Conservation (phyloP, 1,140 invertebrate genomes). For the Hyposmocoma kahamanoa region DNA sequence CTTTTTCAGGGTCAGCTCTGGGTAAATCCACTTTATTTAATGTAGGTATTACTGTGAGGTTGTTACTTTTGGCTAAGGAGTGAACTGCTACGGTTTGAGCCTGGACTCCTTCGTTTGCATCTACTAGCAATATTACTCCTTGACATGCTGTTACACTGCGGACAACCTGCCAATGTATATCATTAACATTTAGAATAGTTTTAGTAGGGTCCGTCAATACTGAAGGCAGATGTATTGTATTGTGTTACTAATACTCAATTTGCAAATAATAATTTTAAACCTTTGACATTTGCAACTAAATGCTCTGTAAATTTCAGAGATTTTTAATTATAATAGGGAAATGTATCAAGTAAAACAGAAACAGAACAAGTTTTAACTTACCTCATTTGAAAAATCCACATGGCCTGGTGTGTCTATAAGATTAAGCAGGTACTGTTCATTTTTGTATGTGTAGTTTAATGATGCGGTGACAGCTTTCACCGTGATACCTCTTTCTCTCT, state of each 20-base stretch:
- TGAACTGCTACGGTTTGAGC: slow-evolving; percentile 99
- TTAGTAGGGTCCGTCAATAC: no score
- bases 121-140: slow-evolving; percentile 95
- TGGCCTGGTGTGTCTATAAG: slow-evolving; percentile 99
- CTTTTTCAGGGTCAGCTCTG: slow-evolving; percentile 88
- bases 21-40: slow-evolving; percentile 98
- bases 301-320: slow-evolving; percentile 8
- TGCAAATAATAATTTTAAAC: neutral
- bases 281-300: neutral
- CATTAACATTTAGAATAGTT: no score
- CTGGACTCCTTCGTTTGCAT: slow-evolving; percentile 97
- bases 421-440: slow-evolving; percentile 90
- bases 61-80: slow-evolving; percentile 89
- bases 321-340: no score
- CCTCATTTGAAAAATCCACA: slow-evolving; percentile 98
- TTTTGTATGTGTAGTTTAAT: slow-evolving; percentile 83
- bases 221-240: no score
- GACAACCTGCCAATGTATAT: slow-evolving; percentile 76
- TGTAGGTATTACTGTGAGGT: slow-evolving; percentile 92
- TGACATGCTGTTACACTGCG: slow-evolving; percentile 93
- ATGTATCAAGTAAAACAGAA: no score
- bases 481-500: slow-evolving; percentile 96
- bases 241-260: neutral
- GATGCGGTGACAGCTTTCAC: slow-evolving; percentile 98
- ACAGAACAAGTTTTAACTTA: slow-evolving; percentile 71